Evolutionary conservation across 2,797 vertebrate species (phyloP).

Genomic region (Acanthis flammea): DNA sequence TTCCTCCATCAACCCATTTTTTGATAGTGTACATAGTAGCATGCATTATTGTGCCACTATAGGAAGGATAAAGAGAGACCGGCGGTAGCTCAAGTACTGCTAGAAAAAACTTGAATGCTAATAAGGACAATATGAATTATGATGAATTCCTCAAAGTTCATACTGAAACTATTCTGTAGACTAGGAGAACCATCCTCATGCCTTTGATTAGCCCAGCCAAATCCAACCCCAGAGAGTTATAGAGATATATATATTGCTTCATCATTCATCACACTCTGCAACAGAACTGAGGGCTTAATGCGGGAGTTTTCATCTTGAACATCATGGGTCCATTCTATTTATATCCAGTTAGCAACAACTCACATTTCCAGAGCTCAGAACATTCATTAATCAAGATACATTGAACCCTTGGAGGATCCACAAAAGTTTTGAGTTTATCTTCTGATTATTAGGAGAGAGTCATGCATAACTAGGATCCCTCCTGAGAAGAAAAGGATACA

Average conservation of each 20-base stretch:
- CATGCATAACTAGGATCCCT: neutral
- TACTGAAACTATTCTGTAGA: neutral
- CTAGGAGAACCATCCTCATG: neutral
- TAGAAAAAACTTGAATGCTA: accelerated
- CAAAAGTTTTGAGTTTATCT: neutral
- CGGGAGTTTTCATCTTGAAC: accelerated
- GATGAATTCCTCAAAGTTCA: neutral
- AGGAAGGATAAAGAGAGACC: neutral
- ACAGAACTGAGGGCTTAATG: neutral
- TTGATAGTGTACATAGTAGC: neutral
- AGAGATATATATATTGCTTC: neutral
- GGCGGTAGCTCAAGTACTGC: neutral
- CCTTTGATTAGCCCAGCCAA: neutral
- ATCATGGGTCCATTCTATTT: neutral
- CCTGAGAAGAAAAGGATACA: neutral
- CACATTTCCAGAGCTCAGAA: neutral
- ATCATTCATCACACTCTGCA: neutral
- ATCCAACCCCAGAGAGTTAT: neutral
- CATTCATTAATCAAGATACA: neutral
- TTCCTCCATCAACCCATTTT: neutral
- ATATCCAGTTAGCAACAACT: neutral
- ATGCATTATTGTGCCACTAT: neutral
- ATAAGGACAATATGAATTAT: neutral
- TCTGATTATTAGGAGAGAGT: neutral
- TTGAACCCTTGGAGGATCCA: neutral